Evolutionary conservation across 2,113 vertebrate genomes (phyloP), one percentile per base, ranked within the genome.

Genomic region (Ancistrus triradiatus): DNA sequence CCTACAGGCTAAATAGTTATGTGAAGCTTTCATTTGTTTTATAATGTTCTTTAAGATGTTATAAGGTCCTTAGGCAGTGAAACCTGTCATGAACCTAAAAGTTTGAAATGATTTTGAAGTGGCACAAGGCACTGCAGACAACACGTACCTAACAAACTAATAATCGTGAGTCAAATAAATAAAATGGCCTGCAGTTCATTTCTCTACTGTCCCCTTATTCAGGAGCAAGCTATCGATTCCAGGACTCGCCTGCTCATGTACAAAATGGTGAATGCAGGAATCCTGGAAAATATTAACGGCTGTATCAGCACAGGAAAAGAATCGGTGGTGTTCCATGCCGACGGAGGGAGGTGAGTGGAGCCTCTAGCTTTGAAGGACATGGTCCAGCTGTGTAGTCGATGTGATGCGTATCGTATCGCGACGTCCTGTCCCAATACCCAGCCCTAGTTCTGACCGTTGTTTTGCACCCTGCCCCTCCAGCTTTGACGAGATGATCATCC

Each of bases 271-370:
- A 99, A 88, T 69, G 77, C 89, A 68, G 93, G 95, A 37, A 78
- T 92, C 62, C 68, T 99, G 82, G 96, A 99, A 65, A 93, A 88
- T 31, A 91, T 98, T 68, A 97, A 95, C 75, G 96, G 96, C 78
- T 98, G 94, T 83, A 90, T 98, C 85, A 97, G 94, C 83, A 97
- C 95, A 15, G 96, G 96, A 49, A 98, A 99, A 51, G 95, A 99
- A 77, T 94, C 96, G 0, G 95, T 98, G 62, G 93, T 99, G 44
- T 97, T 99, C 77, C 96, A 99, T 73, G 96, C 94, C 0, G 79
- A 91, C 70, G 96, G 96, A 74, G 96, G 96, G 63, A 92, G 86
- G 96, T 98, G 81, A 70, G 81, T 60, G 7, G 19, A 19, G 2
- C 22, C 24, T 2, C 7, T 27, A 31, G 13, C 7, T 21, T 38